These are phyloP conservation scores for Hemibagrus wyckioides DNA, from an alignment of 2,113 vertebrate genomes.

Conservation along the genomic window DNA sequence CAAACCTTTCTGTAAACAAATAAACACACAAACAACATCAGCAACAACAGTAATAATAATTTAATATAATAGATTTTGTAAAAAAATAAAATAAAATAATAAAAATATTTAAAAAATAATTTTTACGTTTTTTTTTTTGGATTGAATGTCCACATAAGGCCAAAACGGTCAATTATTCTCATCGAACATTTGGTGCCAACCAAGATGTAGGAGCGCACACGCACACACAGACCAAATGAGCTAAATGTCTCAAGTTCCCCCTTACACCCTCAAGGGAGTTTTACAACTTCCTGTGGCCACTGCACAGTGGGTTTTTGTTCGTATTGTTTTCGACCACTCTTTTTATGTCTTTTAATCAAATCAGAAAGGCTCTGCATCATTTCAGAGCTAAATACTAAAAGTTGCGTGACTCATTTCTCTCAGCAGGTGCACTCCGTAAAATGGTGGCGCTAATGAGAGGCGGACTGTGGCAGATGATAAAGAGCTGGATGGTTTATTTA, in stretches of 20 bases:
- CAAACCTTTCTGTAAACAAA: neutral
- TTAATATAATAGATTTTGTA: too few relatives aligned
- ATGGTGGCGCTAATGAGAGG: slow-evolving; percentile 29
- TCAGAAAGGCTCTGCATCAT: neutral
- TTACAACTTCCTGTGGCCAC: neutral
- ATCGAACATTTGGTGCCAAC: neutral
- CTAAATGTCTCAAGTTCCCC: neutral
- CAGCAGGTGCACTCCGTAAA: slow-evolving; percentile 40
- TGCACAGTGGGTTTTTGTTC: neutral
- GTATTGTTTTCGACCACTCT: neutral
- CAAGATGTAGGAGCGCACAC: neutral
- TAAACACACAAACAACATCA: neutral
- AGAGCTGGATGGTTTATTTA: slow-evolving; percentile 66
- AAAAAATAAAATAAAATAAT: too few relatives aligned
- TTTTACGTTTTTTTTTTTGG: neutral
- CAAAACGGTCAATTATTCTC: neutral
- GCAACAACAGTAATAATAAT: neutral
- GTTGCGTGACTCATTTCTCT: slow-evolving; percentile 28
- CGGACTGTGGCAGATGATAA: slow-evolving; percentile 54
- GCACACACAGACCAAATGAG: neutral
- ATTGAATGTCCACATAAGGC: neutral
- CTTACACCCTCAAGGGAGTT: neutral
- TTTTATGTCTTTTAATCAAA: neutral
- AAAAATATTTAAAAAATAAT: neutral
- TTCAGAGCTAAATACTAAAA: neutral